Evolutionary conservation across 2,113 vertebrate genomes (phyloP).

Genomic region (Sapayoa aenigma): DNA sequence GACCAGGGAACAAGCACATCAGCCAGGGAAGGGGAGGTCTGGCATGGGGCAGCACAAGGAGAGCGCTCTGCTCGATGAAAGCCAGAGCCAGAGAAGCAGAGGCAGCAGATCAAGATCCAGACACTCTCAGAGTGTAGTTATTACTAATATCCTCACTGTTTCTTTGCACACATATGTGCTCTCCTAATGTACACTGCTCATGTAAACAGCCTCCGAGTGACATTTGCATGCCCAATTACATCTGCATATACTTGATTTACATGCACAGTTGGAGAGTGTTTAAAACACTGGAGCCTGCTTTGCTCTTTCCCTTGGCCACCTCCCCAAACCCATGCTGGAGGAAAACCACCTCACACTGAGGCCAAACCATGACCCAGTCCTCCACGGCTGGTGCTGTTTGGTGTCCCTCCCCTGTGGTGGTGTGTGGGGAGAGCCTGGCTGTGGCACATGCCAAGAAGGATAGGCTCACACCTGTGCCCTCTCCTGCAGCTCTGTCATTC

Average conservation of each 20-base stretch:
- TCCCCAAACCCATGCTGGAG: fast-evolving
- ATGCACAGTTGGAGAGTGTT: conserved; percentile 42
- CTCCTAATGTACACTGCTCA: conserved; percentile 2
- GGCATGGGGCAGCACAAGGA: not conserved
- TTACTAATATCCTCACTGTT: not conserved
- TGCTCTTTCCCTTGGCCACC: not conserved
- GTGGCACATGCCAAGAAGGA: fast-evolving
- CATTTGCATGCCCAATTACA: conserved; percentile 59
- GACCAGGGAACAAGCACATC: fast-evolving
- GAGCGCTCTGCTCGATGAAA: not conserved
- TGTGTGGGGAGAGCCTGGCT: fast-evolving
- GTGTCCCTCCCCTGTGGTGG: not conserved
- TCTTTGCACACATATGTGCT: not conserved
- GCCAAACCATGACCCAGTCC: not conserved
- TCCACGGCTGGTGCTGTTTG: fast-evolving
- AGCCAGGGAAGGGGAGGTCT: fast-evolving
- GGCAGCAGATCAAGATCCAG: not conserved
- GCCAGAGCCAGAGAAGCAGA: not conserved
- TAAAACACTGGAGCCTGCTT: conserved; percentile 11
- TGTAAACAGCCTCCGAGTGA: conserved; percentile 49
- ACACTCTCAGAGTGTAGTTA: not conserved
- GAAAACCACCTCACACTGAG: not conserved
- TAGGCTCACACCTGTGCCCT: not conserved
- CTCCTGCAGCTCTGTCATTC: not conserved
- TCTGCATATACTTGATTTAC: conserved; percentile 56